Evolutionary conservation across 2,113 vertebrate genomes (phyloP).

Genomic region (Pampusana beccarii): DNA sequence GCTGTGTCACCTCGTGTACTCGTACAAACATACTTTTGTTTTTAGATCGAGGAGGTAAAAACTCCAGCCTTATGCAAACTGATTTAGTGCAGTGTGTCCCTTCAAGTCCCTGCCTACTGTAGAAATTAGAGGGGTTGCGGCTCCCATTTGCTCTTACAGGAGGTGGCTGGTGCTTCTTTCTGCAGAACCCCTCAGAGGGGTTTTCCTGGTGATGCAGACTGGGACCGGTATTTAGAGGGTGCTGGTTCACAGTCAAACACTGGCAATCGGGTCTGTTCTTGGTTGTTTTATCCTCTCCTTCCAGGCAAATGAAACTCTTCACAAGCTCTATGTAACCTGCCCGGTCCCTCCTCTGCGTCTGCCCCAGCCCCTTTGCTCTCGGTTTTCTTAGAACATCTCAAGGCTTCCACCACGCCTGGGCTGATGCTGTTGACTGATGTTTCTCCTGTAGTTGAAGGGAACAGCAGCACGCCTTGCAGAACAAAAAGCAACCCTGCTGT

Average conservation of each 20-base stretch:
- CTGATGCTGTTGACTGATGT: neutral
- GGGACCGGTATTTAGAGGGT: neutral
- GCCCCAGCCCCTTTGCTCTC: neutral
- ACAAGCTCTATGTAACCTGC: neutral
- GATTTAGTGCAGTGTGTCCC: neutral
- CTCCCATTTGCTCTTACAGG: fast-evolving
- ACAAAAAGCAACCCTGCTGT: neutral
- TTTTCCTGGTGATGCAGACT: neutral
- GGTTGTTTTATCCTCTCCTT: neutral
- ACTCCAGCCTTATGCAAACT: neutral
- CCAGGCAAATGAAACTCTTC: neutral
- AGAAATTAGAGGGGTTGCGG: neutral
- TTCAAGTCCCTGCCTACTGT: neutral
- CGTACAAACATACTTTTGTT: fast-evolving
- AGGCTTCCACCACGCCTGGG: neutral
- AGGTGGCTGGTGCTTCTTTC: neutral
- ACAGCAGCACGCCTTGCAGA: neutral
- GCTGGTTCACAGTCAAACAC: neutral
- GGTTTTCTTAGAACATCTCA: neutral
- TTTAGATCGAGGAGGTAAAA: neutral
- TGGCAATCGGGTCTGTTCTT: neutral
- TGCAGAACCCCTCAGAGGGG: neutral
- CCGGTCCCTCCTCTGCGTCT: neutral
- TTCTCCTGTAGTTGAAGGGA: neutral
- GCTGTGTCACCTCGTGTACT: fast-evolving